Evolutionary conservation across 2,888 invertebrate genomes (phyloP), one percentile per base, ranked within the genome.

Genomic region (Neoitamus cyanurus): DNA sequence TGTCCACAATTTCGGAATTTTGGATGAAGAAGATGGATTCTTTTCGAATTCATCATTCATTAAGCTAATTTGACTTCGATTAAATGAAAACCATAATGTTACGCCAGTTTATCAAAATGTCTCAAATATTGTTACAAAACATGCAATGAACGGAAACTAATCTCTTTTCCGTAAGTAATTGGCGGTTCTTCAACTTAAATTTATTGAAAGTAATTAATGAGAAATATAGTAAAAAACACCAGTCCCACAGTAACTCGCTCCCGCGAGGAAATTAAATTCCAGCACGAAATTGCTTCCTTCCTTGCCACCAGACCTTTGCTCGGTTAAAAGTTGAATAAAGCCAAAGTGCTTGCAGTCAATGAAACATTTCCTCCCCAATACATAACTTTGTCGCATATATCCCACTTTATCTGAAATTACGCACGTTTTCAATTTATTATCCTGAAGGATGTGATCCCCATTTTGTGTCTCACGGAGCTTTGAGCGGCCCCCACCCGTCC

Each of bases 401-500:
- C 37, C 34, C 37, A 25, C 34, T 75, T 75, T n/a, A 69, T 78
- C 25, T 36, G 69, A 42, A 84, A 84, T 84, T 78, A 84, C 84
- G 70, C 84, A 84, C 80, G 84, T 84, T 80, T 78, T 36, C 77
- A 80, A 80, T 84, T 80, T 84, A 70, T 84, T 84, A 80, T 80
- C 78, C 80, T 84, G 28, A 84, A 80, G 48, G 84, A 84, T 84
- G 84, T 84, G 84, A 77, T 42, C 42, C 37, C 46, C 75, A 31
- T 75, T 15, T 75, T 31, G 75, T 20, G 25, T 75, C 42, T 46
- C 25, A 31, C 34, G 30, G 42, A 77, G 46, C 46, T 42, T 46
- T 75, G 36, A 25, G 46, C 34, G 5, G 34, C 77, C 28, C 34
- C 7, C 36, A n/a, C 73, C 36, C 73, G 9, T 30, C n/a, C 46